Conservation (phyloP, 2,888 invertebrate genomes). For the Nomada lathburiana region DNA sequence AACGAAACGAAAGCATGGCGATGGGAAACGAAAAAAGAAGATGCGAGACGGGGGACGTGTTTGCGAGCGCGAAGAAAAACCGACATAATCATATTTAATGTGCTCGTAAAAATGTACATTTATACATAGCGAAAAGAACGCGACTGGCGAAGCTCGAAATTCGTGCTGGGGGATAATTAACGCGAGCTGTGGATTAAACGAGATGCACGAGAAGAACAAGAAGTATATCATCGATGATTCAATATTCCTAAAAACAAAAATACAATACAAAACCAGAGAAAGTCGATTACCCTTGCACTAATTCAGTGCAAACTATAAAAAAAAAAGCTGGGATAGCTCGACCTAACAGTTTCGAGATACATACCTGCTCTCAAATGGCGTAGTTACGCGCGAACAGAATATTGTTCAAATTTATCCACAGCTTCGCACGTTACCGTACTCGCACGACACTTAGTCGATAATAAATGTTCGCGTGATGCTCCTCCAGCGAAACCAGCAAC, state of each 20-base stretch:
- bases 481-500: slow-evolving; percentile 57
- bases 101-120: slow-evolving; percentile 76
- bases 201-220: slow-evolving; percentile 16
- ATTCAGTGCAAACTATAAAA: no score
- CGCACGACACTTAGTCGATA: slow-evolving; percentile 62
- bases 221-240: background rate
- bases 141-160: slow-evolving; percentile 27
- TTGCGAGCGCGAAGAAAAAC: slow-evolving; percentile 66
- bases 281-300: no score
- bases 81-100: slow-evolving; percentile 77
- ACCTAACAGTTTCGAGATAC: slow-evolving; percentile 15
- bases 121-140: slow-evolving; percentile 67
- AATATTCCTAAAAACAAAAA: background rate
- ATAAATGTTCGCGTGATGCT: slow-evolving; percentile 74
- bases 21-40: background rate
- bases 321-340: no score
- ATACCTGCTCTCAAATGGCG: slow-evolving; percentile 33
- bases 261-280: background rate
- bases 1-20: background rate
- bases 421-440: background rate
- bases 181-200: slow-evolving; percentile 34
- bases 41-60: slow-evolving; percentile 32
- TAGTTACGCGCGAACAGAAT: slow-evolving; percentile 42
- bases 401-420: slow-evolving; percentile 51
- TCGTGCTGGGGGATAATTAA: slow-evolving; percentile 63